phyloP scores from a whole-genome alignment of 2,113 vertebrate genomes.

The Corythoichthys haematopterus region DNA sequence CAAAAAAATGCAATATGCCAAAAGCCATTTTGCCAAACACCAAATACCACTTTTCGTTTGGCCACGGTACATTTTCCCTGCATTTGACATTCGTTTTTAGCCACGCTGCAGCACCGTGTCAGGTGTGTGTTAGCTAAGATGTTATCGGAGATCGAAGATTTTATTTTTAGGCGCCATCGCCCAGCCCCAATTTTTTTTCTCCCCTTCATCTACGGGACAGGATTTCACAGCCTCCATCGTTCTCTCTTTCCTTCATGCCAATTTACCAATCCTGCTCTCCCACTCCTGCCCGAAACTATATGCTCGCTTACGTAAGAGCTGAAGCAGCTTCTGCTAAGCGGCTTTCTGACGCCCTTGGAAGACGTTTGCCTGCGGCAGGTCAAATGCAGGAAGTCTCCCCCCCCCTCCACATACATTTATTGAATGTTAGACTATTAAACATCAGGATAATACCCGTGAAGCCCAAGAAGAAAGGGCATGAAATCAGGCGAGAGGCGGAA shows the following conservation, averaged over 20 bases:
- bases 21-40: too few species aligned
- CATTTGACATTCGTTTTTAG: too few species aligned
- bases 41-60: too few species aligned
- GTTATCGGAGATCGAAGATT: too few species aligned
- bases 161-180: too few species aligned
- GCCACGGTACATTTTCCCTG: too few species aligned
- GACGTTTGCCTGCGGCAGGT: conserved; percentile 48
- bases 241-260: conserved; percentile 27
- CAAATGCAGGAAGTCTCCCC: conserved; percentile 39
- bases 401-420: conserved; percentile 23
- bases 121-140: too few species aligned
- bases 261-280: conserved; percentile 21
- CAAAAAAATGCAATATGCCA: too few species aligned
- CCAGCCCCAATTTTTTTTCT: not conserved
- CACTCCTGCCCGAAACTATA: conserved; percentile 16
- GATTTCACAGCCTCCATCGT: conserved; percentile 25
- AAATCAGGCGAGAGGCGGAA: conserved; percentile 40
- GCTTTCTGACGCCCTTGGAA: conserved; percentile 60
- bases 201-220: conserved; percentile 19
- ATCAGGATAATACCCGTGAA: not conserved
- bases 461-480: conserved; percentile 8
- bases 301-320: conserved; percentile 47
- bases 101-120: too few species aligned
- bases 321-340: conserved; percentile 55
- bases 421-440: conserved; percentile 29